Base-by-base conservation (phyloP, 2,888 invertebrate species). In the Synergus japonicus region DNA sequence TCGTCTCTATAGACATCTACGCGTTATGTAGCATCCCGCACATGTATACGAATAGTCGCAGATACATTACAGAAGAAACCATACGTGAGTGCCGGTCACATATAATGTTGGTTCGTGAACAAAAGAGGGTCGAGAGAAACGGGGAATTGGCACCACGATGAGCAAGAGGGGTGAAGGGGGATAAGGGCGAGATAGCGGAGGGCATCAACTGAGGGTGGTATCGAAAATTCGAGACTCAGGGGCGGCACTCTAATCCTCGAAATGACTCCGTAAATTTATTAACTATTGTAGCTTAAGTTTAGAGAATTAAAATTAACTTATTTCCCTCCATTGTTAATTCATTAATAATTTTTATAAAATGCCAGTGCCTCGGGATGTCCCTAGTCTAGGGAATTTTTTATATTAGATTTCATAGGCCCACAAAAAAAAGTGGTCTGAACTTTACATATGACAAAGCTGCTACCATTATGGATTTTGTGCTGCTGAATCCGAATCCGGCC, bases 21-120 rank as follows among this genome's bases (percentile, higher is more conserved):
- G 76, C 82, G 18, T 65, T 77, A 69, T 76, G 80, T 79, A 81
- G 82, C 81, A 78, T 66, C 65, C 54, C 80, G 78, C 46, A 65
- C 54, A 15, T 46, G 66, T 58, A 67, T 63, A 73, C 49, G 78
- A 67, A 77, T 76, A 82, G 79, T 65, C 43, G 79, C 79, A 82
- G 85, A 88, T 88, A 88, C 85, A 83, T 88, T 87, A 87, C 88
- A 86, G 83, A 86, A 85, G 90, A 90, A 90, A 90, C 90, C 90
- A 87, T 90, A 90, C 85, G 87, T 82, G 86, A 83, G 82, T 82
- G 73, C 66, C 81, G 83, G 80, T 81, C 80, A 80, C 81, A 80
- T 78, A 83, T 83, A 83, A 84, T 80, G 81, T 44, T 82, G 77
- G 84, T 84, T 80, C 78, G 63, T 76, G 65, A 49, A 79, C 81